These are phyloP conservation scores for Silurus asotus DNA, from an alignment of 2,113 vertebrate genomes.

Conservation along the genomic window DNA sequence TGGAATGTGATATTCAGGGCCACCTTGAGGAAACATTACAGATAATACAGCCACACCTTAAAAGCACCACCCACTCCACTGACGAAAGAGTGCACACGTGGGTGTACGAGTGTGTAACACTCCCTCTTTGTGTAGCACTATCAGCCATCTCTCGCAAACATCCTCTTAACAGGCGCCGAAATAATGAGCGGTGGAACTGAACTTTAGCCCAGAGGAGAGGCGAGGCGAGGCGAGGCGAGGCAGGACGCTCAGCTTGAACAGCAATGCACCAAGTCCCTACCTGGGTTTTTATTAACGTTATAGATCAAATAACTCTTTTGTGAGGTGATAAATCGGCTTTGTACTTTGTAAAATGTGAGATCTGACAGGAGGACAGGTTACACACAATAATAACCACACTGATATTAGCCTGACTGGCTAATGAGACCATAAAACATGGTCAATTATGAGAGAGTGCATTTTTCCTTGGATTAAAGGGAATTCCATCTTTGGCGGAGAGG, in stretches of 20 bases:
- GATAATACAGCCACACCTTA: background rate
- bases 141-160: slow-evolving; percentile 54
- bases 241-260: too few relatives aligned
- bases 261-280: background rate
- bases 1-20: background rate
- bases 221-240: background rate
- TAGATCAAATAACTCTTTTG: background rate
- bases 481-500: background rate
- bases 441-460: background rate
- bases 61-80: background rate
- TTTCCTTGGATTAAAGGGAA: background rate
- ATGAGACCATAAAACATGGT: background rate
- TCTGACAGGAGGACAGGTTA: background rate
- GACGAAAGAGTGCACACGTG: background rate
- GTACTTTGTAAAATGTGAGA: background rate
- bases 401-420: background rate
- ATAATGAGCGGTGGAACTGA: slow-evolving; percentile 5
- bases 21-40: slow-evolving; percentile 1
- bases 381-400: background rate
- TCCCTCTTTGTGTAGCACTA: slow-evolving; percentile 39
- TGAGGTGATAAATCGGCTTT: background rate
- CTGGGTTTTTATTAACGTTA: background rate
- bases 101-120: background rate
- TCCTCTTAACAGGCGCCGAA: slow-evolving; percentile 40
- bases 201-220: slow-evolving; percentile 44